A percentile compares a stretch with the other conserved stretches of the same genome.
Conservation (phyloP, 2,888 invertebrate species). For the Cephus spinipes region DNA sequence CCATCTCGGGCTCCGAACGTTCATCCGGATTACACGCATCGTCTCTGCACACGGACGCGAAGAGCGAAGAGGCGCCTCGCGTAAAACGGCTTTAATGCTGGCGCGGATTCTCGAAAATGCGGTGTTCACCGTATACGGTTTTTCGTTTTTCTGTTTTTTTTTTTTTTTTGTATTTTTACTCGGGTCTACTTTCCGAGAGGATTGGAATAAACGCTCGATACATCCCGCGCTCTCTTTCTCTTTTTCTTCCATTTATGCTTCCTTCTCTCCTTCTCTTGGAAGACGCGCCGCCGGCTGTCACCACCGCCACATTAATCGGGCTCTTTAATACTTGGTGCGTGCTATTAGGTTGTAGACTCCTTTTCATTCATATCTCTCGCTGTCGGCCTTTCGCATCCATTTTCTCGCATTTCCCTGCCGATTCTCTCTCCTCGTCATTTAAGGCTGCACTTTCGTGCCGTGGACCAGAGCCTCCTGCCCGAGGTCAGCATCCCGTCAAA, state of each 20-base stretch:
- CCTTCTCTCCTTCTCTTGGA: too few species aligned
- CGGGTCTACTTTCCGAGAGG: too few species aligned
- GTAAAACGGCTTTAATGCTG: slow-evolving; percentile 29
- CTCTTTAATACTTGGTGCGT: slow-evolving; percentile 35
- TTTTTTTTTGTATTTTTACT: too few species aligned
- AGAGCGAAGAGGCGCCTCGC: slow-evolving; percentile 24
- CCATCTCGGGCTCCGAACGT: slow-evolving; percentile 27
- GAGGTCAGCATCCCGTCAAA: background rate
- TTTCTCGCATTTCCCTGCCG: slow-evolving; percentile 16
- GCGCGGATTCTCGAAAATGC: background rate
- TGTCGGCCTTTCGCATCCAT: slow-evolving; percentile 8
- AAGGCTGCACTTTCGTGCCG: too few species aligned
- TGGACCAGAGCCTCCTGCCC: background rate
- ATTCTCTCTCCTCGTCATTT: background rate
- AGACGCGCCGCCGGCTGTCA: too few species aligned
- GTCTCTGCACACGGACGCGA: slow-evolving; percentile 24
- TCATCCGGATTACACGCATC: slow-evolving; percentile 34
- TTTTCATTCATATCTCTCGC: slow-evolving; percentile 28
- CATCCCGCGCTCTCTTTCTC: too few species aligned
- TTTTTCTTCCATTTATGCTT: too few species aligned
- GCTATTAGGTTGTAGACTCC: slow-evolving; percentile 11
- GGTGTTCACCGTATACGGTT: slow-evolving; percentile 23
- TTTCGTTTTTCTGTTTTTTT: too few species aligned
- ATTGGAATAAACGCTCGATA: too few species aligned
- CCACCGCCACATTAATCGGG: too few species aligned